A percentile compares a stretch with the other conserved stretches of the same genome.
These are phyloP conservation scores for Smutsia temminckii DNA, from an alignment of 2,797 vertebrate genomes.

Conservation along the genomic window DNA sequence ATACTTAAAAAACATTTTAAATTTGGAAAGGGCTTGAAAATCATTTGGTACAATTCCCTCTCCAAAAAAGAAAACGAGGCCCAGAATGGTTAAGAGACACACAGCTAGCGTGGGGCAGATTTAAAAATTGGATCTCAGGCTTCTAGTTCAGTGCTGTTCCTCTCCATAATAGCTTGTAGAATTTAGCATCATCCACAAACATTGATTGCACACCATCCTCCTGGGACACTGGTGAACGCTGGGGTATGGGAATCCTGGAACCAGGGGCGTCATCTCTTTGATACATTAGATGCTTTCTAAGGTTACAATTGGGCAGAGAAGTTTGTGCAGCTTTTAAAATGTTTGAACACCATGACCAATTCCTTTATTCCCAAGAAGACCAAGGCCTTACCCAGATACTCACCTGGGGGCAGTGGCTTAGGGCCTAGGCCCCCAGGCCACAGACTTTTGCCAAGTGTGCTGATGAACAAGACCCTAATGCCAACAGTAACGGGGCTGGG, in stretches of 20 bases:
- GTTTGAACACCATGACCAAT: background rate
- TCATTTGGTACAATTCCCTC: background rate
- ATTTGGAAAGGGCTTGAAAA: background rate
- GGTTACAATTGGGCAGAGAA: background rate
- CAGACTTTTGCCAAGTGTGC: background rate
- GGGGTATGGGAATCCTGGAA: background rate
- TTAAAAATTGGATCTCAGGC: background rate
- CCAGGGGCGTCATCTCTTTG: background rate
- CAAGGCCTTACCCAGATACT: background rate
- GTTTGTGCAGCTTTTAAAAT: background rate
- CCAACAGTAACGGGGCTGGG: background rate
- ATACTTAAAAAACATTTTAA: background rate
- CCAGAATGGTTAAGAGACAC: background rate
- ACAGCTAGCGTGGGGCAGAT: background rate
- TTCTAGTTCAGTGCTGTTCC: background rate
- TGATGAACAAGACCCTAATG: background rate
- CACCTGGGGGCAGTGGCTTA: background rate
- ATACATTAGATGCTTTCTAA: background rate
- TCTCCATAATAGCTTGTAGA: background rate
- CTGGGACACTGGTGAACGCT: background rate
- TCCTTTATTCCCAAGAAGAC: background rate
- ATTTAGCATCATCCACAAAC: background rate
- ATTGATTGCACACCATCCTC: background rate
- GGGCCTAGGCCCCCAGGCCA: background rate
- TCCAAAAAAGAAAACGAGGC: background rate